phyloP scores from a whole-genome alignment of 2,113 vertebrate genomes.

The Onychostruthus taczanowskii region DNA sequence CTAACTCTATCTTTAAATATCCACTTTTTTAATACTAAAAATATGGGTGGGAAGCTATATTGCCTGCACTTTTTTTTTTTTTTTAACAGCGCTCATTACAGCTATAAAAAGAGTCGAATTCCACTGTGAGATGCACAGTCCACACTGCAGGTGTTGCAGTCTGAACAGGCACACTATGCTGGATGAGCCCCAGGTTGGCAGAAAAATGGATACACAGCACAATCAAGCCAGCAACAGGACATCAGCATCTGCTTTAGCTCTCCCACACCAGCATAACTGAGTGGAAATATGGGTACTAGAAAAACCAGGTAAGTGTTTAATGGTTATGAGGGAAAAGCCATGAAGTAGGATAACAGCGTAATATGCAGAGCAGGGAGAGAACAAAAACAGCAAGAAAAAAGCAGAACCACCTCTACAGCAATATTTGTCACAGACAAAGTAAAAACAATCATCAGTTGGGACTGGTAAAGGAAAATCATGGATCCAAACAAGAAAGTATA shows the following conservation, averaged over 20 bases:
- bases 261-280: background rate
- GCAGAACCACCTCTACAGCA: background rate
- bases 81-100: background rate
- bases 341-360: background rate
- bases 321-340: background rate
- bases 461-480: background rate
- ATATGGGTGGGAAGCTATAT: fast-evolving
- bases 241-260: background rate
- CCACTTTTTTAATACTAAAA: background rate
- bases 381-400: background rate
- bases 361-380: background rate
- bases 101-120: background rate
- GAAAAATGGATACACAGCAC: background rate
- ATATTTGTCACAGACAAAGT: background rate
- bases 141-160: background rate
- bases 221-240: background rate
- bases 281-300: background rate
- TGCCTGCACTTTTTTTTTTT: background rate
- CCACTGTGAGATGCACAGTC: background rate
- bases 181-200: background rate
- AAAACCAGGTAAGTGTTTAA: background rate
- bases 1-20: background rate
- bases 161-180: background rate
- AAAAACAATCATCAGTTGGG: background rate
- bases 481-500: background rate